Conservation (phyloP, 2,113 vertebrate species). For the Dasypus novemcinctus region DNA sequence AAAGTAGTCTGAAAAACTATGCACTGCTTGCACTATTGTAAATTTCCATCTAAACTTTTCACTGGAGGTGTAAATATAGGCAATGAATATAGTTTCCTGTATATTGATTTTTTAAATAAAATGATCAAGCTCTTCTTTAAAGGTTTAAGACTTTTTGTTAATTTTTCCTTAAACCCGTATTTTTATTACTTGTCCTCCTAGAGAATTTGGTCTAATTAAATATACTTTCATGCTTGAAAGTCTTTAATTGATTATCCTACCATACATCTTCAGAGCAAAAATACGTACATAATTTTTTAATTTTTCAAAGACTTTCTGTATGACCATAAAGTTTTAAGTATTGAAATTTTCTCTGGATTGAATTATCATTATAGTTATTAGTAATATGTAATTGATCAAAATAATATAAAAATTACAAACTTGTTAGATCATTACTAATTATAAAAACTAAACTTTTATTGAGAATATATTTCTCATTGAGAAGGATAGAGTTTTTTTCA, state of each 20-base stretch:
- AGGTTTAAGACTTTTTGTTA: not conserved
- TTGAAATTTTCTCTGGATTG: not conserved
- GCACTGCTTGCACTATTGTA: not conserved
- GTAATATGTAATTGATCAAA: not conserved
- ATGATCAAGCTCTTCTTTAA: not conserved
- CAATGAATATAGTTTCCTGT: not conserved
- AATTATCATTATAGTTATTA: not conserved
- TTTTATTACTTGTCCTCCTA: not conserved
- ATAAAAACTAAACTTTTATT: not conserved
- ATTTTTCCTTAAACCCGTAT: not conserved
- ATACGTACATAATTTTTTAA: not conserved
- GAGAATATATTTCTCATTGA: not conserved
- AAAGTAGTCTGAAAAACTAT: not conserved
- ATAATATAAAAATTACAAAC: not conserved
- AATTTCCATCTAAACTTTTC: not conserved
- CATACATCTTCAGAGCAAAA: conserved; percentile 44
- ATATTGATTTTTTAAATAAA: not conserved
- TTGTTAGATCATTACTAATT: conserved; percentile 14
- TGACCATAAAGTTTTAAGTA: conserved; percentile 9
- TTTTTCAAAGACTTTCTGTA: conserved; percentile 38
- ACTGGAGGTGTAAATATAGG: not conserved
- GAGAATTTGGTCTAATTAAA: conserved; percentile 32
- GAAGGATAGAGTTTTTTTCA: not conserved
- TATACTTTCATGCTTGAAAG: not conserved
- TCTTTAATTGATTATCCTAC: conserved; percentile 11